Evolutionary conservation across 1,140 invertebrate species (phyloP).

Genomic region (Hermatobates lingyangjiaoensis): DNA sequence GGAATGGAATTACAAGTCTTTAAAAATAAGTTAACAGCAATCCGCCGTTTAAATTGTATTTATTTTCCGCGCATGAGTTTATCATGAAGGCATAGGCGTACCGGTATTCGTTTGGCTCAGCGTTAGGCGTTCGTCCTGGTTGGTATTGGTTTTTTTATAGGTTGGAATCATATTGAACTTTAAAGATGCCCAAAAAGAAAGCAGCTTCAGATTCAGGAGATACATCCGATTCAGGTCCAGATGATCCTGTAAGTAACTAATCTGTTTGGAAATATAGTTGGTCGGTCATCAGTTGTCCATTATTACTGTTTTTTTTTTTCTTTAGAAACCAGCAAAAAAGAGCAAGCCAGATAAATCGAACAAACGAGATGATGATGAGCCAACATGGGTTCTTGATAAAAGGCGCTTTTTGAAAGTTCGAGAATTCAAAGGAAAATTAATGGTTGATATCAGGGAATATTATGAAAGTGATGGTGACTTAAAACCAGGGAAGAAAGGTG

Average conservation of each 20-base stretch:
- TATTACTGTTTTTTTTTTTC: background rate
- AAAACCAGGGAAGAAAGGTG: constrained; percentile 38
- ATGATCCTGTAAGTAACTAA: background rate
- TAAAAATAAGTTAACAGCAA: background rate
- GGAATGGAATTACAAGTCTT: too few relatives aligned
- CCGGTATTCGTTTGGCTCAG: background rate
- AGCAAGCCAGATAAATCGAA: background rate
- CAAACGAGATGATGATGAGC: constrained; percentile 17
- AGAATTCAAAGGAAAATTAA: constrained; percentile 32
- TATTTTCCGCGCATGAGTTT: background rate
- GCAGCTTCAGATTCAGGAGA: constrained; percentile 1
- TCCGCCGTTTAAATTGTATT: background rate
- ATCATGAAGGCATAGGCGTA: background rate
- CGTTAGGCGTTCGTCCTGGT: background rate
- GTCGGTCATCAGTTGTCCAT: background rate
- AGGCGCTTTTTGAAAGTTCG: constrained; percentile 31
- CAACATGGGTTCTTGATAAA: constrained; percentile 26
- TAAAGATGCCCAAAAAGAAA: background rate
- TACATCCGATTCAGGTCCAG: background rate
- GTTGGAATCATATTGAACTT: background rate
- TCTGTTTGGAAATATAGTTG: background rate
- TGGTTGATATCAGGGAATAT: constrained; percentile 36
- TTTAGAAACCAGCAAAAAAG: background rate
- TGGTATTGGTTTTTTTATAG: background rate
- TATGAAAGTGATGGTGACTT: constrained; percentile 33